phyloP scores from a whole-genome alignment of 2,797 vertebrate species.

The Girardinus metallicus region DNA sequence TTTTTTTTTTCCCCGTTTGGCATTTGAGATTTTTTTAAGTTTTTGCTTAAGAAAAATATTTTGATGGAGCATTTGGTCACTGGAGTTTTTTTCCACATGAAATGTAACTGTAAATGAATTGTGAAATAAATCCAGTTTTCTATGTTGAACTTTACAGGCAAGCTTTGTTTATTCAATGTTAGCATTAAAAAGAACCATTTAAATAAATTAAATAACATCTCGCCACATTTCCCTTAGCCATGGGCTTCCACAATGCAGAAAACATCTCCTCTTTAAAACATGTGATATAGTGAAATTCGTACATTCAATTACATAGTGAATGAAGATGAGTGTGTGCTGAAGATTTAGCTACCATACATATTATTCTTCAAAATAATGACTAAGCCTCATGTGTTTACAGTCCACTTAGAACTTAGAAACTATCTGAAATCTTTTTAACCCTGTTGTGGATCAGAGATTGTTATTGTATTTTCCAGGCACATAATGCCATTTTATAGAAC shows the following conservation, averaged over 20 bases:
- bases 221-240: not conserved
- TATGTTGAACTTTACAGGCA: not conserved
- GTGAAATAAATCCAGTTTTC: not conserved
- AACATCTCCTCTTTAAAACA: not conserved
- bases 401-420: not conserved
- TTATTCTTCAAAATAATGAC: not conserved
- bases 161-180: not conserved
- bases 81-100: not conserved
- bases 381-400: not conserved
- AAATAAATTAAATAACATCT: not conserved
- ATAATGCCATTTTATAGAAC: too few species aligned
- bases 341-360: not conserved
- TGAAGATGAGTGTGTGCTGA: not conserved
- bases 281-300: not conserved
- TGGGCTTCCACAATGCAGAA: not conserved
- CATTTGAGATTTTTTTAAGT: not conserved
- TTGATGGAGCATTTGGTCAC: not conserved
- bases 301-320: not conserved
- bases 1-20: not conserved
- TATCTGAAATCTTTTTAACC: not conserved
- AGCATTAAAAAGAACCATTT: not conserved
- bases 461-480: not conserved
- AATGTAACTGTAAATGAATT: not conserved
- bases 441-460: not conserved
- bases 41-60: not conserved